Conservation (phyloP, 2,113 vertebrate genomes). For the Pituophis catenifer region DNA sequence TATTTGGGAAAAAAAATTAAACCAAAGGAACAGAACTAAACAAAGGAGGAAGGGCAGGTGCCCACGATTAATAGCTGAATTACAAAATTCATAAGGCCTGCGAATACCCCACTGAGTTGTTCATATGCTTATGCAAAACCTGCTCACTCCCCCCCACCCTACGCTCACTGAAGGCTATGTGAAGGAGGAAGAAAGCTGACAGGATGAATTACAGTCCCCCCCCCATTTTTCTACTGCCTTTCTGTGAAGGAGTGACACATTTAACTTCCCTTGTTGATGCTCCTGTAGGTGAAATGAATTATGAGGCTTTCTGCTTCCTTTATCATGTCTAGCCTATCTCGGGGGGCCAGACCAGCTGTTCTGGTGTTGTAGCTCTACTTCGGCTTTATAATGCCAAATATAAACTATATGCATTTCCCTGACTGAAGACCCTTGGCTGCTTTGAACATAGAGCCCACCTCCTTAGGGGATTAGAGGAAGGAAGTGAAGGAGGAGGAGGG, state of each 20-base stretch:
- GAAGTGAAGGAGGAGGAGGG: constrained; percentile 25
- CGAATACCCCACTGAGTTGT: constrained; percentile 49
- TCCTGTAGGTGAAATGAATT: constrained; percentile 70
- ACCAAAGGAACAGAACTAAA: constrained; percentile 10
- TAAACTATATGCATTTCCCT: constrained; percentile 67
- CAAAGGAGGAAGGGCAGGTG: constrained; percentile 43
- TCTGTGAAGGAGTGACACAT: constrained; percentile 65
- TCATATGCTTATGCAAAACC: constrained; percentile 57
- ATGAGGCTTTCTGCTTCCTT: constrained; percentile 56
- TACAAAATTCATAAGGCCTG: constrained; percentile 58
- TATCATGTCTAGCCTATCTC: constrained; percentile 42
- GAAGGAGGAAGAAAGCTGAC: constrained; percentile 52
- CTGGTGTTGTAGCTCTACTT: constrained; percentile 55
- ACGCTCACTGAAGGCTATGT: constrained; percentile 30
- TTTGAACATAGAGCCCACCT: constrained; percentile 66
- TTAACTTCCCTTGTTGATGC: constrained; percentile 66
- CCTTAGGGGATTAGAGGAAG: constrained; percentile 52
- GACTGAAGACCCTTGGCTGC: constrained; percentile 64
- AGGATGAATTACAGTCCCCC: constrained; percentile 61
- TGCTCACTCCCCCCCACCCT: constrained; percentile 34
- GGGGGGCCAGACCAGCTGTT: constrained; percentile 60
- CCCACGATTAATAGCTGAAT: constrained; percentile 57
- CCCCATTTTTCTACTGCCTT: constrained; percentile 39
- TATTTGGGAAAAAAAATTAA: neutral
- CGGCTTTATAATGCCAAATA: constrained; percentile 53